phyloP scores from a whole-genome alignment of 2,797 vertebrate species.

The Falco rusticolus region DNA sequence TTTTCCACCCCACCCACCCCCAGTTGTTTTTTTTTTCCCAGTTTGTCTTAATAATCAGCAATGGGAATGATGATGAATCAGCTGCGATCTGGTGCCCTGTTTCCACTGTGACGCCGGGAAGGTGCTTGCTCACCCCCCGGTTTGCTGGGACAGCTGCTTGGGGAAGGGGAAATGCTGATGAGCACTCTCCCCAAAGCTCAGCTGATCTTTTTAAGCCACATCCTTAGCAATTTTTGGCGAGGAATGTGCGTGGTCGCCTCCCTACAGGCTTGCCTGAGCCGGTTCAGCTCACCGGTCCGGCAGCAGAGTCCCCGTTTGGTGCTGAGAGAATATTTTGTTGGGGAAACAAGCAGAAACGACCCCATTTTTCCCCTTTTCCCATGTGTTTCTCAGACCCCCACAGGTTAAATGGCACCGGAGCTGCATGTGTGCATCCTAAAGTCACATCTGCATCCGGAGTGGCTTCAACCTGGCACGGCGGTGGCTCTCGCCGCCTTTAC shows the following conservation, averaged over 20 bases:
- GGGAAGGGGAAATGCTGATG: background rate
- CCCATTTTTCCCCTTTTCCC: too few species aligned
- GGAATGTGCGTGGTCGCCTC: background rate
- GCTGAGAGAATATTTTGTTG: background rate
- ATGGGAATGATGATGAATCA: background rate
- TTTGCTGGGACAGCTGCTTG: rapidly evolving
- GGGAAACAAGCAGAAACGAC: background rate
- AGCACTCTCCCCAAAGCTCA: background rate
- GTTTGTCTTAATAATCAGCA: background rate
- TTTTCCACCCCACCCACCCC: too few species aligned
- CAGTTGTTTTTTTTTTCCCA: background rate
- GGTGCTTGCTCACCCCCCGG: background rate
- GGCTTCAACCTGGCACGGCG: rapidly evolving
- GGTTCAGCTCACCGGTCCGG: background rate
- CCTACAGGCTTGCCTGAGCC: background rate
- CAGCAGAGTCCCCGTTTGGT: background rate
- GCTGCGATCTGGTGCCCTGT: background rate
- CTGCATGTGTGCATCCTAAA: rapidly evolving
- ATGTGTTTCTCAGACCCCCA: rapidly evolving
- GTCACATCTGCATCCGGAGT: rapidly evolving
- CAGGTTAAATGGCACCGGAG: background rate
- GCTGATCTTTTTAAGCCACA: rapidly evolving
- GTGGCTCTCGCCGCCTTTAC: background rate
- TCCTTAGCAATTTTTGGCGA: background rate
- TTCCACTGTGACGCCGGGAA: background rate